A percentile compares a stretch with the other conserved stretches of the same genome.
phyloP scores from a whole-genome alignment of 2,888 invertebrate species.

The Cerastis rubricosa region DNA sequence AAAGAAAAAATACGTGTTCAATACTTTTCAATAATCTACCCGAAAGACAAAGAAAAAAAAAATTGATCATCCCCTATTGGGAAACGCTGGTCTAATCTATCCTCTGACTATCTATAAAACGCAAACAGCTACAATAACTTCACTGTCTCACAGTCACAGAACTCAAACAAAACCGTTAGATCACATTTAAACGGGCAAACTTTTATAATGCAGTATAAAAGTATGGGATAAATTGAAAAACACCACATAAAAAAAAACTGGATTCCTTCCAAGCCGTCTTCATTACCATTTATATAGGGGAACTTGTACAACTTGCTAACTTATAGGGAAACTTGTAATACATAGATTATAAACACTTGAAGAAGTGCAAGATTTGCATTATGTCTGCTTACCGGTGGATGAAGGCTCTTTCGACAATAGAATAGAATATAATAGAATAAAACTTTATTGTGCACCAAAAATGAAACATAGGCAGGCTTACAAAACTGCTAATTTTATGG shows the following conservation, averaged over 20 bases:
- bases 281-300: conserved; percentile 87
- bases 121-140: background rate
- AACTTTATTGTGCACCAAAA: too few relatives aligned
- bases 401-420: background rate
- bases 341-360: conserved; percentile 76
- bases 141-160: background rate
- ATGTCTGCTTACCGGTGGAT: conserved; percentile 42
- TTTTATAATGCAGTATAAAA: conserved; percentile 70
- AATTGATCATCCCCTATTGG: too few relatives aligned
- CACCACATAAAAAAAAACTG: conserved; percentile 72
- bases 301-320: conserved; percentile 80
- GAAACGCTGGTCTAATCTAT: too few relatives aligned
- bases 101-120: too few relatives aligned
- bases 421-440: too few relatives aligned
- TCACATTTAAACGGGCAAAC: conserved; percentile 68
- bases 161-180: conserved; percentile 51
- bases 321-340: conserved; percentile 77
- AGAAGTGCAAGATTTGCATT: conserved; percentile 65
- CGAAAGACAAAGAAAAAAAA: too few relatives aligned
- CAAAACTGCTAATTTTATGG: too few relatives aligned
- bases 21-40: too few relatives aligned
- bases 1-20: too few relatives aligned
- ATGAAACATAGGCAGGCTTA: too few relatives aligned
- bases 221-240: conserved; percentile 81
- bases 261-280: conserved; percentile 67